Base-by-base conservation (phyloP, 2,888 invertebrate species). In the Herminia tarsipennalis region DNA sequence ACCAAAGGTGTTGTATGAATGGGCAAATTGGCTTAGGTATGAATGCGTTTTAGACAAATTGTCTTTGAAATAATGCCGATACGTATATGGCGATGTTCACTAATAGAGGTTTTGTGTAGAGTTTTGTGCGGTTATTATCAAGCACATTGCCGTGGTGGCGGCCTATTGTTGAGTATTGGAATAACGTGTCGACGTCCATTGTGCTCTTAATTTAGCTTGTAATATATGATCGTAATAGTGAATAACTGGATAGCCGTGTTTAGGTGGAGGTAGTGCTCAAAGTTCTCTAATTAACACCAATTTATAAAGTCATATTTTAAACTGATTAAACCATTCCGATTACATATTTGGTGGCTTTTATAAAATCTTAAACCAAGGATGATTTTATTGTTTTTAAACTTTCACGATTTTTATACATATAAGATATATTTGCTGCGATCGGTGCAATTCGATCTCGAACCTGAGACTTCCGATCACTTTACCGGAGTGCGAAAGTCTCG, bases 1-100 rank as follows among this genome's bases (percentile, higher is more conserved):
- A 48, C 47, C 53, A 46, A 48, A 34, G 40, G 37, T 32, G 32
- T 48, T 52, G 21, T 43, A 22, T 44, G 25, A 56, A 44, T 53
- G 42, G 29, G 36, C 45, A 62, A 56, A 62, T 60, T 59, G 59
- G 49, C 49, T n/a, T n/a, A n/a, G n/a, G 22, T 45, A 32, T 51
- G 40, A 61, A 60, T 60, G 33, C 47, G 17, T 13, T 12, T 17
- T 54, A 22, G 66, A 62, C 54, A 57, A 57, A 66, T 66, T 57
- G 46, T 51, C 41, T 51, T 46, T 20, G 29, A 9, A 56, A 46
- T 66, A 62, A 46, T 49, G 46, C 21, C 25, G 21, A n/a, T 43
- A 42, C 62, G 20, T 56, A 51, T 61, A 35, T 41, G 62, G 66
- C 39, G 34, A 36, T 53, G 34, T 33, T 28, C 29, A 36, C 37